Evolutionary conservation across 2,113 vertebrate genomes (phyloP), one percentile per base, ranked within the genome.

Genomic region (Oreochromis spilurus): DNA sequence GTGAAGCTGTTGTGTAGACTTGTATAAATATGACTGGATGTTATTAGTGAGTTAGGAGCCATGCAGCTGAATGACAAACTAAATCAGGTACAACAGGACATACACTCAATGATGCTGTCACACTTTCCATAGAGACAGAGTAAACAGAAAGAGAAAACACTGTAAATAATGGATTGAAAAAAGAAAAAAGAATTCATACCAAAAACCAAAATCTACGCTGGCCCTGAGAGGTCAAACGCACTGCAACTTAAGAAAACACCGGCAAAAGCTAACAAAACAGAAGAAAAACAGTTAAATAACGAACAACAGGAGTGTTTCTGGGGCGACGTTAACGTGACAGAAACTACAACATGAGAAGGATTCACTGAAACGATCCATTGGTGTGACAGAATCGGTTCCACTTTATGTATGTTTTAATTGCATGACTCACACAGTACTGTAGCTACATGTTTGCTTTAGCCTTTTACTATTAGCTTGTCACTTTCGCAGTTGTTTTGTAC

Each of bases 241-340:
- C 5, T 62, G 58, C 58, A 62, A 6, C 29, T 62, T 62, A 62
- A 19, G 29, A 62, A 62, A 62, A 34, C 29, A 0, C 9, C 9
- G 9, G 58, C 58, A 62, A 62, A 62, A 62, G 58, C 58, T 34
- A 62, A 34, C 16, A 62, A 62, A 62, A 62, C 29, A 62, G 58
- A 34, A 38, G 8, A 3, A 26, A 26, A 26, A 8, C 36, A 36
- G 8, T 36, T 36, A 36, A 60, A 34, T 62, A 6, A 62, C 11
- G 26, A 29, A 60, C 3, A 60, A 34, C 57, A 34, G 1, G 26
- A 31, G 8, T 62, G 29, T 19, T 62, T 62, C 0, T 34, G 29
- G 5, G 58, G 9, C 9, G 34, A 62, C 5, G 0, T 19, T 34
- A 62, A 62, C 0, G 29, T 62, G 29, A 62, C 58, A 19, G 1